Evolutionary conservation across 2,888 invertebrate genomes (phyloP).

Genomic region (Chrysodeixis includens): DNA sequence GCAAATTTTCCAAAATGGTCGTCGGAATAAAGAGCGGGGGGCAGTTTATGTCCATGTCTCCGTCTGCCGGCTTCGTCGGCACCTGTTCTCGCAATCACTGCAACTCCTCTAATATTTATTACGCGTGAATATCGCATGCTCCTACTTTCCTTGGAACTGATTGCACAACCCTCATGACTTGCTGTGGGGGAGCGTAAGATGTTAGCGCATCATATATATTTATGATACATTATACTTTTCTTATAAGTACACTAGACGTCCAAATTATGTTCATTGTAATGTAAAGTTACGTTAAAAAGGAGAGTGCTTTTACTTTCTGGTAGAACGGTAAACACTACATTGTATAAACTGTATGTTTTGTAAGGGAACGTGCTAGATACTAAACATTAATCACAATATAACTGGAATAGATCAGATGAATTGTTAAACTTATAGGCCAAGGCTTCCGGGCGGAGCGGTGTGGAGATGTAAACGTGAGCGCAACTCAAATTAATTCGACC

Average conservation of each 20-base stretch:
- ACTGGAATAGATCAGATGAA: constrained; percentile 33
- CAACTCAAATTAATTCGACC: constrained; percentile 7
- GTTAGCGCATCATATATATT: constrained; percentile 61
- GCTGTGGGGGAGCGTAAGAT: constrained; percentile 62
- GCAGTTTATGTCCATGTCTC: constrained; percentile 65
- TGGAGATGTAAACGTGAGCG: constrained; percentile 10
- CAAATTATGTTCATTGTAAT: constrained; percentile 49
- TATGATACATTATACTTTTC: constrained; percentile 57
- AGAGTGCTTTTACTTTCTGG: constrained; percentile 22
- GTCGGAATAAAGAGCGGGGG: constrained; percentile 67
- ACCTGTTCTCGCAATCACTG: constrained; percentile 86
- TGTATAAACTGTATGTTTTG: not conserved
- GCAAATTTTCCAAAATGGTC: constrained; percentile 67
- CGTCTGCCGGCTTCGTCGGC: constrained; percentile 66
- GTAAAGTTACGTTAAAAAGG: constrained; percentile 26
- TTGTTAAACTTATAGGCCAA: constrained; percentile 44
- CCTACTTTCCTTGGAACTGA: constrained; percentile 76
- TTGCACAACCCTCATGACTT: constrained; percentile 70
- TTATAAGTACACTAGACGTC: constrained; percentile 47
- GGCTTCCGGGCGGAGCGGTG: constrained; percentile 30
- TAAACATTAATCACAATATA: constrained; percentile 48
- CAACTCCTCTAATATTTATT: constrained; percentile 88
- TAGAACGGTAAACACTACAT: constrained; percentile 13
- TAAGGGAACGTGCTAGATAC: constrained; percentile 22
- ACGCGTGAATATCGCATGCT: constrained; percentile 86